Base-by-base conservation (phyloP, 2,888 invertebrate genomes). In the Drosophila affinis region DNA sequence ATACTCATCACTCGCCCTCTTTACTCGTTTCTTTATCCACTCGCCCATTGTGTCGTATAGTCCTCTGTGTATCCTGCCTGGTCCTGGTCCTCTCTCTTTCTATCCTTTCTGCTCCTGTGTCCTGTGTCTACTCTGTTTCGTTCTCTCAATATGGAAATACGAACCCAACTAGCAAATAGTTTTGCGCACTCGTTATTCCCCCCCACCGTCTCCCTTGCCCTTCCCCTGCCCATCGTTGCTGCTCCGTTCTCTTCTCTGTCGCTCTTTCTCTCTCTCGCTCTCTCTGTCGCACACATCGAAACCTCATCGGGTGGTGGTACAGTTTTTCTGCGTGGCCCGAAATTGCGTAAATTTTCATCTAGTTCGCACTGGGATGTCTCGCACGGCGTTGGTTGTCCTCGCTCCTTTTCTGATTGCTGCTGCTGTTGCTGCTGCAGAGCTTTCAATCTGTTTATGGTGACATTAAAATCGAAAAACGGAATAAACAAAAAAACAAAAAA, bases 261-360 rank as follows among this genome's bases (percentile, higher is more conserved):
- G 62, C 47, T 61, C 52, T 32, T 34, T 65, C 59, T 44, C 64
- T 54, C 56, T 71, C 74, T 57, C 64, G n/a, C n/a, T 59, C 62
- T 39, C 39, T n/a, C n/a, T 14, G 2, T 39, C 39, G 39, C 39
- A 39, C 39, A 39, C 39, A 39, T 39, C 3, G 39, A n/a, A 39
- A 69, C 75, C 48, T 62, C 46, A 39, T 78, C 78, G 78, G 72
- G 69, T 75, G 78, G 78, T 89, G 86, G 86, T 87, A 87, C 86
- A 87, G 86, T 87, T 87, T 87, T 87, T 87, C 86, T 87, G 85
- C 82, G 87, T 89, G 79, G 78, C 71, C 87, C 73, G 82, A 89
- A 87, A 89, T 86, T 86, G 86, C 87, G 89, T 88, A 88, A 86
- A 86, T 87, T 87, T 85, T 62, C 73, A 77, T 88, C 75, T 77